Evolutionary conservation across 2,888 invertebrate genomes (phyloP), one percentile per base, ranked within the genome.

Genomic region (Epiblema foenella): DNA sequence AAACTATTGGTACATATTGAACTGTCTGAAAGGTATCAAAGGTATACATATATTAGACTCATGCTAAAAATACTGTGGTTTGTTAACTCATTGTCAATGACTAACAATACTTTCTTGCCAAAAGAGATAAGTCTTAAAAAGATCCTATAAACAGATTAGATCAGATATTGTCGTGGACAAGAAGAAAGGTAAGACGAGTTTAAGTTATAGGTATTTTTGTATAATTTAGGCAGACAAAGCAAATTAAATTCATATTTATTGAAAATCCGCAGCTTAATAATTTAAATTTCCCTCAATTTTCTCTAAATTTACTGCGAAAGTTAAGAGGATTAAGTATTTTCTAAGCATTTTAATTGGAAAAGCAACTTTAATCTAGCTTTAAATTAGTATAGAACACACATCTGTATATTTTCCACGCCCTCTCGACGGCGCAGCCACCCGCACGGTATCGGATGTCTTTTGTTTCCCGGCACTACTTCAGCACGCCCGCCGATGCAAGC

Each of bases 391-490:
- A 56, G 65, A 33, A 56, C 18, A 57, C 65, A 64, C 54, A 64
- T 64, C 65, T 57, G 56, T 66, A 57, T 46, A 57, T 56, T 66
- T 57, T 56, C 65, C 65, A 10, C 9, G 37, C 46, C 63, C 65
- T 57, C 65, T 46, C 74, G 73, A 73, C 71, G 72, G 76, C 58
- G 68, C 75, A 64, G 39, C 64, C 64, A 54, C 80, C 81, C 82
- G 83, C 79, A 81, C 78, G 72, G 75, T 90, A 89, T 91, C 89
- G 76, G 82, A 84, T 91, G 83, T 80, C 90, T 87, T 87, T 92
- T 92, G 91, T 92, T 78, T 81, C 63, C 39, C 67, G 76, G 76
- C 73, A 79, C 84, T 85, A 85, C 89, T 89, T 81, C 77, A 83
- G 78, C 89, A 89, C 87, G 87, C 83, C 80, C 78, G 65, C 51